Evolutionary conservation across 1,140 invertebrate species (phyloP).

Genomic region (Lamellibrachia luymesi): DNA sequence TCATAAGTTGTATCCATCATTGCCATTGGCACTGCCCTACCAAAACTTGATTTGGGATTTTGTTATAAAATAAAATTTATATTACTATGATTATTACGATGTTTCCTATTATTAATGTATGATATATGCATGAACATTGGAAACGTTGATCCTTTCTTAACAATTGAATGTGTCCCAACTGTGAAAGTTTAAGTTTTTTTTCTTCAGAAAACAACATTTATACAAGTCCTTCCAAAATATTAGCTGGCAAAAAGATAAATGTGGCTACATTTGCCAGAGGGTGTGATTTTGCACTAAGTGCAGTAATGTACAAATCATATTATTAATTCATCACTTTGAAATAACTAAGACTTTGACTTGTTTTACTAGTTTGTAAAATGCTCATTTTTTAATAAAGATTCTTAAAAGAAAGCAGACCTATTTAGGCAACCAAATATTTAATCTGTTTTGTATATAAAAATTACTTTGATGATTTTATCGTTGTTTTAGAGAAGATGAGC

Average conservation of each 20-base stretch:
- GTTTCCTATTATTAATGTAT: neutral
- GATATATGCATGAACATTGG: neutral
- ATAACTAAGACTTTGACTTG: neutral
- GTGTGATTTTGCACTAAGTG: neutral
- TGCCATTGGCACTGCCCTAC: too few species aligned
- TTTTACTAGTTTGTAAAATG: neutral
- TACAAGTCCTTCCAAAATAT: neutral
- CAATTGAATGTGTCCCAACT: neutral
- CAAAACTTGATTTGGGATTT: too few species aligned
- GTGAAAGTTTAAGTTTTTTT: neutral
- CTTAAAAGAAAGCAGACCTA: neutral
- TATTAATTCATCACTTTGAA: neutral
- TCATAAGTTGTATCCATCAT: too few species aligned
- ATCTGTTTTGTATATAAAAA: neutral
- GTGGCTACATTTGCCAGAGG: neutral
- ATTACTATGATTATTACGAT: neutral
- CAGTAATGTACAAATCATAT: neutral
- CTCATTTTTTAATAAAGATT: neutral
- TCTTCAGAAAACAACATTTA: neutral
- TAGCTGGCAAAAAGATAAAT: neutral
- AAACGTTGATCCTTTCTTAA: neutral
- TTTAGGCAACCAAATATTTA: neutral
- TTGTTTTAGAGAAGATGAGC: conserved; percentile 45
- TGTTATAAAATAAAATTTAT: neutral
- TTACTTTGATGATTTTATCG: neutral